These are phyloP conservation scores for Perizoma flavofasciatum DNA, from an alignment of 2,888 invertebrate species.

Conservation along the genomic window DNA sequence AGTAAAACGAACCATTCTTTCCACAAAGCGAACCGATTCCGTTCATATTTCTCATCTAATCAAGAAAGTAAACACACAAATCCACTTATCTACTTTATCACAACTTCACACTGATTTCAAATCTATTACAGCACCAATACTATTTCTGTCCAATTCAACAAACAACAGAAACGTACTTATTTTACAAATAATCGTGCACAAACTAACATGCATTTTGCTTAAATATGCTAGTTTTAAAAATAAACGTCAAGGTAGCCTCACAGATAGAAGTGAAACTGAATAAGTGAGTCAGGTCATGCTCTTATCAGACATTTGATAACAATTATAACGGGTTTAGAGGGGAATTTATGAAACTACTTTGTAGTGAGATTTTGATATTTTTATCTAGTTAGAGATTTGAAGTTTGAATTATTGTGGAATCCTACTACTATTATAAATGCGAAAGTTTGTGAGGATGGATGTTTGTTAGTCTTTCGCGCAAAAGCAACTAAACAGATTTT, in stretches of 20 bases:
- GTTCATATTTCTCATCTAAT: constrained; percentile 8
- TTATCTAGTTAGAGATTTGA: too few relatives aligned
- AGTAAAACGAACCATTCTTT: constrained; percentile 4
- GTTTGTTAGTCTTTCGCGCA: too few relatives aligned
- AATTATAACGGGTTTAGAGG: constrained; percentile 43
- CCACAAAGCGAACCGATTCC: constrained; percentile 8
- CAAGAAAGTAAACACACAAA: constrained; percentile 15
- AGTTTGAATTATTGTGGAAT: too few relatives aligned
- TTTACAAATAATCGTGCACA: not conserved
- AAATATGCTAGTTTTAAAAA: not conserved
- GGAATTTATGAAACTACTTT: constrained; percentile 36
- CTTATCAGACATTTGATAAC: constrained; percentile 42
- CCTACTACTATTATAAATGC: too few relatives aligned
- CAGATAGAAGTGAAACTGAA: constrained; percentile 4
- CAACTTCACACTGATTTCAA: constrained; percentile 12
- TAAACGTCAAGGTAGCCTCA: not conserved
- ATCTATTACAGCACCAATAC: constrained; percentile 4
- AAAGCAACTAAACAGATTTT: too few relatives aligned
- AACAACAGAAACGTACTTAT: not conserved
- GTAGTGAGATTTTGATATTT: constrained; percentile 29
- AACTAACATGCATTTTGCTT: not conserved
- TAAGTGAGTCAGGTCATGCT: constrained; percentile 40
- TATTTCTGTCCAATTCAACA: not conserved
- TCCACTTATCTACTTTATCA: constrained; percentile 17
- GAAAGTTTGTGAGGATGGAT: too few relatives aligned